A percentile compares a stretch with the other conserved stretches of the same genome.
phyloP scores from a whole-genome alignment of 2,797 vertebrate species.

The Buceros bicornis region DNA sequence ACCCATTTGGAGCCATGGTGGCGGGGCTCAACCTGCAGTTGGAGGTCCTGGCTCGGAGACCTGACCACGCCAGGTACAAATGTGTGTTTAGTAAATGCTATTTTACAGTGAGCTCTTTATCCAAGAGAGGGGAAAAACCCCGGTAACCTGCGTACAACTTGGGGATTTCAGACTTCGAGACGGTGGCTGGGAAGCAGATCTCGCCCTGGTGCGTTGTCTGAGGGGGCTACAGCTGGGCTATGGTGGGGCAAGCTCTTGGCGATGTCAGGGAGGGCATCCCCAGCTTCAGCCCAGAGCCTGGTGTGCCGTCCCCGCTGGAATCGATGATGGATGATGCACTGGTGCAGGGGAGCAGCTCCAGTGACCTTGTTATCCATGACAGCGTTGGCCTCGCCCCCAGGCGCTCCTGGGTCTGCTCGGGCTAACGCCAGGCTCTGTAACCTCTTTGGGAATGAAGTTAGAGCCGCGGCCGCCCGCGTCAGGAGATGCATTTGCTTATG shows the following conservation, averaged over 20 bases:
- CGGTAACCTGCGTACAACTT: background rate
- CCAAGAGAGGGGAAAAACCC: background rate
- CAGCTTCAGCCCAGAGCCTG: rapidly evolving
- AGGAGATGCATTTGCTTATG: constrained; percentile 33
- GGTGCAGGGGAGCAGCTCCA: background rate
- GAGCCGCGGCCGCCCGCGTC: background rate
- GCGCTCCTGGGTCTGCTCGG: rapidly evolving
- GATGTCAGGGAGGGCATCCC: background rate
- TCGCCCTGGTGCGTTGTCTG: background rate
- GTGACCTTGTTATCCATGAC: background rate
- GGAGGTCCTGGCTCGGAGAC: background rate
- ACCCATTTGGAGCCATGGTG: background rate
- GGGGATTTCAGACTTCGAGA: background rate
- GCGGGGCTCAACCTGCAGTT: no score
- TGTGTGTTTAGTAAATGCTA: rapidly evolving
- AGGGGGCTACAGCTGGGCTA: background rate
- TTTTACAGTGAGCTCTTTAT: background rate
- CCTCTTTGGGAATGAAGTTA: background rate
- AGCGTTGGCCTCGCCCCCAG: background rate
- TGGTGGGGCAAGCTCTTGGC: background rate
- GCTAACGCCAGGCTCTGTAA: background rate
- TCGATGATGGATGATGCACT: background rate
- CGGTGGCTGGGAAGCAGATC: background rate
- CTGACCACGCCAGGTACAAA: rapidly evolving
- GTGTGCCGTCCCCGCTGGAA: rapidly evolving